Evolutionary conservation across 2,113 vertebrate species (phyloP).

Genomic region (Pterocles orientalis): DNA sequence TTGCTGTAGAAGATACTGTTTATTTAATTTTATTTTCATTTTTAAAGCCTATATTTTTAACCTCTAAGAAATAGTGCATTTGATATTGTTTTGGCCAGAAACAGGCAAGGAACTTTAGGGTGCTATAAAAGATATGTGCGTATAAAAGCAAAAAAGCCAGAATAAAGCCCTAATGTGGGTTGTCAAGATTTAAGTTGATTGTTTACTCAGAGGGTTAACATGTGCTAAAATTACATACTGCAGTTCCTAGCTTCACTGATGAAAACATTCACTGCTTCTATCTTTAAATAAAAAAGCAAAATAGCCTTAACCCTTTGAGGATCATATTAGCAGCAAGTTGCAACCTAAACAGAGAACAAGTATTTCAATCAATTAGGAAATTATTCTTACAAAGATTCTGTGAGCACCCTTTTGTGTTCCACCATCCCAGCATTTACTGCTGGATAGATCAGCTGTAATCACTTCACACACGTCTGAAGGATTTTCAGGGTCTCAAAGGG

Average conservation of each 20-base stretch:
- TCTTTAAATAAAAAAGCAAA: slow-evolving; percentile 75
- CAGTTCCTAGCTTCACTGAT: slow-evolving; percentile 75
- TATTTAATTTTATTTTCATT: slow-evolving; percentile 15
- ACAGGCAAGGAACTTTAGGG: slow-evolving; percentile 34
- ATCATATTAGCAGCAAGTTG: slow-evolving; percentile 77
- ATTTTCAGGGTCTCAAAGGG: slow-evolving; percentile 81
- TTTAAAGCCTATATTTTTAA: slow-evolving; percentile 23
- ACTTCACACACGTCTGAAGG: slow-evolving; percentile 62
- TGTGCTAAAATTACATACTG: slow-evolving; percentile 76
- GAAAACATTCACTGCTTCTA: slow-evolving; percentile 82
- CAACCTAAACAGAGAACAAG: slow-evolving; percentile 67
- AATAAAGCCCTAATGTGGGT: slow-evolving; percentile 55
- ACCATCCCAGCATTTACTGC: slow-evolving; percentile 57
- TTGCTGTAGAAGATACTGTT: background rate
- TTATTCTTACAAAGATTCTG: slow-evolving; percentile 69
- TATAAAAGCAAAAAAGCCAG: slow-evolving; percentile 64
- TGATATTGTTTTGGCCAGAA: slow-evolving; percentile 21
- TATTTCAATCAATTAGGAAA: slow-evolving; percentile 67
- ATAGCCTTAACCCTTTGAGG: slow-evolving; percentile 82
- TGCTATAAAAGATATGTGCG: slow-evolving; percentile 46
- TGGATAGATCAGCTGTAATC: slow-evolving; percentile 67
- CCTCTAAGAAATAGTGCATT: background rate
- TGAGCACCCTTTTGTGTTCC: slow-evolving; percentile 69
- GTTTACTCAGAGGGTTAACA: slow-evolving; percentile 80
- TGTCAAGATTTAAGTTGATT: slow-evolving; percentile 41